These are phyloP conservation scores for Lampropteryx suffumata DNA, from an alignment of 2,888 invertebrate genomes.

Conservation along the genomic window DNA sequence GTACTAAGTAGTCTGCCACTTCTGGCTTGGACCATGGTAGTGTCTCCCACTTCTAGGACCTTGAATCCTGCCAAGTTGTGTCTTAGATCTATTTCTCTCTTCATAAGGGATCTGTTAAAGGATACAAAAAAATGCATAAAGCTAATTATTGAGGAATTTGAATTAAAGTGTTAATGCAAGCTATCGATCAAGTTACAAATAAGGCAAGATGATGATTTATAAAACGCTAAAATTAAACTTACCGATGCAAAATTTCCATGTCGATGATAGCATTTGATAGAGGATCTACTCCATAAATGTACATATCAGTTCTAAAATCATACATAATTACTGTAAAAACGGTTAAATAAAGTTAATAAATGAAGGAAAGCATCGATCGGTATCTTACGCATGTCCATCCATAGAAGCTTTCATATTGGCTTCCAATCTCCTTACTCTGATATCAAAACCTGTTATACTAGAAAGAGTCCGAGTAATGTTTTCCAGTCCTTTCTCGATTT, in stretches of 20 bases:
- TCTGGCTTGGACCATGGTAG: conserved; percentile 63
- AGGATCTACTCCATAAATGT: conserved; percentile 93
- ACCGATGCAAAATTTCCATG: conserved; percentile 90
- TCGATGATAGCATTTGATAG: conserved; percentile 91
- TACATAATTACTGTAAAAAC: background rate
- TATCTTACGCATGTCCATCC: conserved; percentile 86
- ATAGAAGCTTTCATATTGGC: conserved; percentile 87
- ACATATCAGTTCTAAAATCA: conserved; percentile 90
- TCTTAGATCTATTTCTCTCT: conserved; percentile 83
- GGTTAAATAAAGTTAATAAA: background rate
- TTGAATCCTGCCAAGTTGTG: conserved; percentile 86
- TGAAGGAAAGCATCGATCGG: background rate
- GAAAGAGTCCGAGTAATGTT: conserved; percentile 87
- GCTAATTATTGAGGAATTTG: too few species aligned
- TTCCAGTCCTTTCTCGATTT: conserved; percentile 87
- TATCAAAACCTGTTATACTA: conserved; percentile 89
- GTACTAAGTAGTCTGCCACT: conserved; percentile 81
- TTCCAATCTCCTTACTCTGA: conserved; percentile 89
- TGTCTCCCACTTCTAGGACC: conserved; percentile 85
- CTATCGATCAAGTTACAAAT: too few species aligned
- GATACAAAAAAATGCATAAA: background rate
- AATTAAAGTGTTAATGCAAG: too few species aligned
- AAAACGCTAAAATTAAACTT: conserved; percentile 47
- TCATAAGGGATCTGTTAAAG: conserved; percentile 82
- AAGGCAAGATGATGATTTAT: too few species aligned